Conservation (phyloP, 2,797 vertebrate species). For the Coregonus suidteri region DNA sequence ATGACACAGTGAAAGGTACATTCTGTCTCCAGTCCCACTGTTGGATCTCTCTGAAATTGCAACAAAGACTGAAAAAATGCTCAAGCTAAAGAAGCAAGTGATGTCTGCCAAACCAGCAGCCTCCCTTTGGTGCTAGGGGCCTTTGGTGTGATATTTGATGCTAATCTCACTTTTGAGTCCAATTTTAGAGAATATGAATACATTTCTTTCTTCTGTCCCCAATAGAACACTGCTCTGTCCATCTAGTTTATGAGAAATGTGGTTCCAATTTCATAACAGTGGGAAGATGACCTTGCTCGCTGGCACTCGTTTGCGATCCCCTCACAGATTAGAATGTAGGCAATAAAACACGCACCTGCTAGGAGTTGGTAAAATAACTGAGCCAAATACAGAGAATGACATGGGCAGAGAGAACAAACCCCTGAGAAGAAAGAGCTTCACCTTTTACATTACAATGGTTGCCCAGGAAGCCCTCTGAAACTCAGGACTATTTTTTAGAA, state of each 20-base stretch:
- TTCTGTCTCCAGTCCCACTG: no score
- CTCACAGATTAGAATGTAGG: constrained; percentile 43
- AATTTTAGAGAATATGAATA: constrained; percentile 25
- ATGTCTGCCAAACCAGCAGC: no score
- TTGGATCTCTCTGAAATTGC: no score
- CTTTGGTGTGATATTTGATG: constrained; percentile 36
- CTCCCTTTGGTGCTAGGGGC: constrained; percentile 2
- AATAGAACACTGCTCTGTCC: constrained; percentile 36
- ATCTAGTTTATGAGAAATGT: constrained; percentile 35
- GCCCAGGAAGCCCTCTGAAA: not conserved
- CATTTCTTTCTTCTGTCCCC: constrained; percentile 32
- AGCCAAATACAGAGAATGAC: constrained; percentile 44
- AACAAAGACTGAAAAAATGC: no score
- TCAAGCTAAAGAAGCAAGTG: no score
- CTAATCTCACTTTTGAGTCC: constrained; percentile 37
- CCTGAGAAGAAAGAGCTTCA: constrained; percentile 15
- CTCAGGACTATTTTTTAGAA: not conserved
- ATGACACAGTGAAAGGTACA: no score
- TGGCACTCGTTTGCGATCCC: constrained; percentile 56
- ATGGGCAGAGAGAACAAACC: constrained; percentile 19
- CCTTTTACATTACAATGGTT: not conserved
- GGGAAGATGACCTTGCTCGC: constrained; percentile 37
- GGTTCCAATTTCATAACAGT: constrained; percentile 48
- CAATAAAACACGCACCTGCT: constrained; percentile 63
- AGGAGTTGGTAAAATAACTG: constrained; percentile 34